Evolutionary conservation across 2,113 vertebrate genomes (phyloP), one percentile per base, ranked within the genome.

Genomic region (Cathartes aura): DNA sequence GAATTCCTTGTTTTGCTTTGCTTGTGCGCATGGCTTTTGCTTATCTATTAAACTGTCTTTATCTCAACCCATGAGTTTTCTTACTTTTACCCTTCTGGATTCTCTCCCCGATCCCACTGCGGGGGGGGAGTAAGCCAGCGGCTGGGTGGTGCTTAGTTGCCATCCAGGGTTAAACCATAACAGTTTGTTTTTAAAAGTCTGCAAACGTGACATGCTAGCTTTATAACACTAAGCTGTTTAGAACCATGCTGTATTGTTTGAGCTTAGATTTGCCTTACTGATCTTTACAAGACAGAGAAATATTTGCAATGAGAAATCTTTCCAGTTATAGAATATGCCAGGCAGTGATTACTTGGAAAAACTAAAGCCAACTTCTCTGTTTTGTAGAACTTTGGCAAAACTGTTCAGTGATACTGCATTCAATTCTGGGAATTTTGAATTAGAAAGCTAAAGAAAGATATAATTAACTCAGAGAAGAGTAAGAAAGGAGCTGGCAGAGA

Each of bases 281-380:
- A 82, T 88, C 59, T 87, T 68, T 66, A 14, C 3, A 85, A 81
- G 40, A 36, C n/a, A 71, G 38, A 75, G 50, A 87, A 86, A 76
- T 89, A 79, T 68, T 68, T 82, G 43, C 56, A 68, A 82, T 47
- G 62, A 91, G 73, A 93, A 96, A 72, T 95, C 89, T 86, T 84
- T 53, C 68, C 45, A 27, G 30, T 82, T 82, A 26, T 4, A 80
- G 62, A 86, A 76, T 36, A 82, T 27, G 22, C 19, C 13, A 92
- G 40, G 50, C 27, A 66, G 55, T 9, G 8, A 92, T 75, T 52
- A 70, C 24, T 23, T 2, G 5, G 34, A 11, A 30, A 93, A 82
- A 64, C 22, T 32, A 55, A 79, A 83, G 38, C 19, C 20, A 82
- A 2, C 11, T 82, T 68, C 34, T 59, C 71, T 76, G 27, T 71